Evolutionary conservation across 2,113 vertebrate species (phyloP), one percentile per base, ranked within the genome.

Genomic region (Ceyx melanurus): DNA sequence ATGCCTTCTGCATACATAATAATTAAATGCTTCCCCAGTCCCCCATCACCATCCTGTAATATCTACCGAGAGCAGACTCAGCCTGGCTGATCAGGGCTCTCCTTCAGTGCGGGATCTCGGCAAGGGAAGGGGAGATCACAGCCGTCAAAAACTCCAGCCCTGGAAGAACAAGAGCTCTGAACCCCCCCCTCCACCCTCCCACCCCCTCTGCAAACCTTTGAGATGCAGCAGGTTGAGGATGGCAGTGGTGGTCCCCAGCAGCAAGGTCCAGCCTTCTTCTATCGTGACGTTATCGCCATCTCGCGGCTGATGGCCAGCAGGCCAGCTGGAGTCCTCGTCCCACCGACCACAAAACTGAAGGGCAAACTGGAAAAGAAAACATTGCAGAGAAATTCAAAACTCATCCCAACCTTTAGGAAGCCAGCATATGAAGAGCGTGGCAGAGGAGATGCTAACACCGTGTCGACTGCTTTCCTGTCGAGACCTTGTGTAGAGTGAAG

Each of bases 241-340:
- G 70, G 46, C 81, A 0, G 97, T 98, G 58, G 73, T 77, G n/a
- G 77, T 91, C 65, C 97, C 96, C 14, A 98, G 33, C 45, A 98
- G 92, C 16, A 98, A 50, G 4, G 84, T 78, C 15, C 86, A 72
- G 10, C 97, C 96, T 1, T 8, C 88, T 96, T 98, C 97, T 91
- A 98, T 95, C 68, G 97, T 98, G 97, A 98, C 98, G 13, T 97
- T 98, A 88, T 98, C 98, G 97, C 98, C 98, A 98, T 98, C 98
- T 97, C 95, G 97, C 97, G 98, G 97, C 54, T 9, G 79, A 48
- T 91, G 70, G n/a, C 92, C 93, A 31, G 91, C 91, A 95, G 97
- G 90, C 98, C 98, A 98, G 78, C 96, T 98, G 88, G 86, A 91
- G 58, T 85, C 88, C 64, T 93, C 79, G 2, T 97, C 97, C 97